Base-by-base conservation (phyloP, 2,113 vertebrate genomes). In the Turdus rufiventris region DNA sequence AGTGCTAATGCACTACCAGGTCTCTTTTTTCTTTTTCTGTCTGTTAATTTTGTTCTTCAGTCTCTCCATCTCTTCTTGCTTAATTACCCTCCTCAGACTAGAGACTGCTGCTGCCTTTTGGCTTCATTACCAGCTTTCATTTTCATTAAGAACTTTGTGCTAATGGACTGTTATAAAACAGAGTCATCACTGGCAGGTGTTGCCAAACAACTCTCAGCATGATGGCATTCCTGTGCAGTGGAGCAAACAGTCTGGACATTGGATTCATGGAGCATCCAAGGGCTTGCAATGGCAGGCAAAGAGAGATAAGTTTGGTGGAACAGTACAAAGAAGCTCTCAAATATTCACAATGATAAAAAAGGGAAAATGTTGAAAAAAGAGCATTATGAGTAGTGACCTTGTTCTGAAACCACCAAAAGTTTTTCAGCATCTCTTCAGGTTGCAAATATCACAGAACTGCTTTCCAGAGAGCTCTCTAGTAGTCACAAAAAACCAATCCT, bases 61-160 rank as follows among this genome's bases (percentile, higher is more conserved):
- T 86, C 63, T 82, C 83, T 68, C 61, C 36, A 50, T 94, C 81
- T 36, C 56, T 96, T 96, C 90, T 62, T 93, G 79, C 94, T 95
- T 98, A 98, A 98, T 98, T 98, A 95, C 87, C 76, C 94, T 97
- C 93, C 96, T 81, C 88, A 96, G 97, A 96, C 95, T 96, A 85
- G 87, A 97, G 93, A 72, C 89, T 94, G 95, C 97, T 94, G 94
- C 94, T 96, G 92, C 96, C 95, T 98, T 97, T 98, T 97, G 98
- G 93, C 97, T 98, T 98, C 97, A 97, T 98, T 98, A 98, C 94
- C 56, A 91, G 92, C 96, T 98, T 98, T 98, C 97, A 97, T 98
- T 98, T 98, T 98, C 98, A 98, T 98, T 98, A 98, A 97, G 98
- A 96, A 95, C 97, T 94, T 93, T 94, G 95, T 4, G 20, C 95